A percentile compares a stretch with the other conserved stretches of the same genome.
phyloP scores from a whole-genome alignment of 2,113 vertebrate genomes.

The Theristicus caerulescens region DNA sequence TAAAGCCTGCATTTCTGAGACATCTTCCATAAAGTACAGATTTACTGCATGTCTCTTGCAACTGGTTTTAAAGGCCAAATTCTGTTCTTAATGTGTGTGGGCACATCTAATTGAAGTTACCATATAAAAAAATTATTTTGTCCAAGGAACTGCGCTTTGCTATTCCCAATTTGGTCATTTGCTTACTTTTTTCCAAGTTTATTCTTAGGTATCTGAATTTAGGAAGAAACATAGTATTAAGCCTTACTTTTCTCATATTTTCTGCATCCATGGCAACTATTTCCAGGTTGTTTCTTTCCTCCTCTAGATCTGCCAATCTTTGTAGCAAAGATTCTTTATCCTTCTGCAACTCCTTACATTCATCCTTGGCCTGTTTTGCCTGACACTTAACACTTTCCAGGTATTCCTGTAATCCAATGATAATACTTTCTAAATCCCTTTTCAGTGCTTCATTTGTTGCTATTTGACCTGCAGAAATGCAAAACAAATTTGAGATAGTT shows the following conservation, averaged over 20 bases:
- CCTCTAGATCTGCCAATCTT: constrained; percentile 76
- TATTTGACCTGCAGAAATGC: constrained; percentile 83
- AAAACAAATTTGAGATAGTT: neutral
- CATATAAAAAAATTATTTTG: neutral
- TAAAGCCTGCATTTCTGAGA: neutral
- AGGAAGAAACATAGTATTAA: neutral
- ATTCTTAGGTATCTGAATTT: neutral
- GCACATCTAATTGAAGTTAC: neutral
- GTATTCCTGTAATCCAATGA: constrained; percentile 87
- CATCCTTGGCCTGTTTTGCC: constrained; percentile 75
- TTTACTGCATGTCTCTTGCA: neutral
- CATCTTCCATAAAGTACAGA: neutral
- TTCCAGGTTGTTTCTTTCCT: constrained; percentile 80
- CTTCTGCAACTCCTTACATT: constrained; percentile 76
- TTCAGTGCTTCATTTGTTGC: constrained; percentile 89
- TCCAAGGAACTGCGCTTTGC: neutral
- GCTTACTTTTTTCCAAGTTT: neutral
- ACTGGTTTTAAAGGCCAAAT: neutral
- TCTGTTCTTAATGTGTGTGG: neutral
- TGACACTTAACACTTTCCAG: constrained; percentile 83
- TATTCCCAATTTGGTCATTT: neutral
- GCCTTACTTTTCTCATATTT: constrained; percentile 78
- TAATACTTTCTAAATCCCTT: constrained; percentile 86
- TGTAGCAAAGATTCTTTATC: constrained; percentile 81
- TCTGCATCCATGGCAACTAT: constrained; percentile 74